Evolutionary conservation across 1,140 invertebrate genomes (phyloP), one percentile per base, ranked within the genome.

Genomic region (Formica exsecta): DNA sequence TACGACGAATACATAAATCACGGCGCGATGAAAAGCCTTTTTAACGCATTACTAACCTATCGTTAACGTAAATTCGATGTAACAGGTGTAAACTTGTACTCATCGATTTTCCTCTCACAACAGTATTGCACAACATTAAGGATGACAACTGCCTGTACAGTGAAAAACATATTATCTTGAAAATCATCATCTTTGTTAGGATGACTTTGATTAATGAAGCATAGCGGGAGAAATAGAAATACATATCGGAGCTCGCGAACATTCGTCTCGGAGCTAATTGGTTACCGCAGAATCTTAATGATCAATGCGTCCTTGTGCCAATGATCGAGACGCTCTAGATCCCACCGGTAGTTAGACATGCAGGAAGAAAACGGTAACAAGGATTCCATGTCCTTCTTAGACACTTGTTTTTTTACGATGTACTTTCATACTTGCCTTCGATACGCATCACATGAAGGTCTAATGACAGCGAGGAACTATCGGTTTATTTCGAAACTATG

Each of bases 321-420:
- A 92, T 76, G 83, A 90, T 85, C 59, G 51, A 85, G 38, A n/a
- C 48, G 86, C 77, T 91, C 77, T 64, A 88, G 74, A 92, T 90
- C 75, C 25, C 79, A 79, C 65, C 76, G 84, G 70, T 85, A 25
- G n/a, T 38, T 74, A 68, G 11, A 32, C 29, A 73, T 73, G 64
- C 91, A 92, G 91, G 90, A 92, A 93, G 91, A 91, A 94, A 94
- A 93, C 41, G 85, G 91, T 93, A 93, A 93, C 92, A 92, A 94
- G 93, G 92, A 93, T 94, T 91, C 86, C 75, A 86, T 89, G 92
- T 93, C 93, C 93, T 93, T 93, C 92, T 65, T 61, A 44, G 44
- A 51, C 7, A 74, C 85, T 41, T 61, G 29, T 62, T 75, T 79
- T 73, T 62, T 79, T 32, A 29, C 62, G 41, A 59, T 71, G 32